Evolutionary conservation across 2,797 vertebrate genomes (phyloP), one percentile per base, ranked within the genome.

Genomic region (Yasuhikotakia modesta): DNA sequence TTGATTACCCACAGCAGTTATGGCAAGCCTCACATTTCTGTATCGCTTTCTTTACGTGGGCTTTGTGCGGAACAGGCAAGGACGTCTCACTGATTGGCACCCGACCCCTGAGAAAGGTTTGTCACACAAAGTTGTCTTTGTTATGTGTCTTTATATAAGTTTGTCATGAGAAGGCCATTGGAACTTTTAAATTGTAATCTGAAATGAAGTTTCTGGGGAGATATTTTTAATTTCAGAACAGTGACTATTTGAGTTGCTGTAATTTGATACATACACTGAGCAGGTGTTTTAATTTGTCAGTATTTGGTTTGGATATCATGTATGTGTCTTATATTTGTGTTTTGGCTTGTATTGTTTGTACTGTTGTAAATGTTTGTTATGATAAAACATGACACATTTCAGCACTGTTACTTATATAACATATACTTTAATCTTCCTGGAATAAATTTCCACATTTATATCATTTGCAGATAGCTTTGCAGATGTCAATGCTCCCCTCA

Each of bases 11-110:
- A 60, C 65, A 48, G n/a, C 61, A 60, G 79, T 70, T 75, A 90
- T 92, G 89, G 88, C 87, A 12, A 74, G 72, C 78, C 66, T 91
- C 63, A 78, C 83, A 13, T 48, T 86, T 68, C 73, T 89, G 64
- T 85, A 90, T 64, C 84, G 61, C 50, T 84, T 90, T 63, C 79
- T 88, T 72, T 89, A 86, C 79, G 68, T 86, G 78, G 86, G 85
- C 48, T 88, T 90, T 82, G 55, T 90, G 58, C 86, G 84, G 76
- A 77, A 86, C 71, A 87, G 86, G 57, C 89, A 84, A 71, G 75
- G 81, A 69, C 80, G 60, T 8, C 83, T 90, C 68, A 83, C 84
- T 19, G 83, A 75, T 55, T 61, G 50, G 24, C 45, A 50, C 35
- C 35, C 70, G 7, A 32, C 58, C 30, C 65, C n/a, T 35, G 70